Conservation (phyloP, 2,113 vertebrate species). For the Mustela lutreola region DNA sequence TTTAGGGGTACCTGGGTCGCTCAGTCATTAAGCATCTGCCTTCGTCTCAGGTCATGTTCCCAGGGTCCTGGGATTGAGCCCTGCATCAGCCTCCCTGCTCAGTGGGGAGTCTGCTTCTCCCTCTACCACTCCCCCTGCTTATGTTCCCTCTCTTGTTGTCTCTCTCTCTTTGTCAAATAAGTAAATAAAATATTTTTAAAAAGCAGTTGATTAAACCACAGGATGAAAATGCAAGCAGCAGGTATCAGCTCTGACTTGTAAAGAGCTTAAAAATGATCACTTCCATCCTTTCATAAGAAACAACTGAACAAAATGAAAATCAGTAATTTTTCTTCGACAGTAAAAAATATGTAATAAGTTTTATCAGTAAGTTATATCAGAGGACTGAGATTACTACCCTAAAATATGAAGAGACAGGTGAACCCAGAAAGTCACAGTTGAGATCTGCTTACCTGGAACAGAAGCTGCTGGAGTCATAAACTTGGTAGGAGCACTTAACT, state of each 20-base stretch:
- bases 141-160: too few relatives aligned
- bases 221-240: neutral
- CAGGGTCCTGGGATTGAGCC: too few relatives aligned
- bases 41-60: too few relatives aligned
- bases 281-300: neutral
- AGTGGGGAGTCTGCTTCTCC: too few relatives aligned
- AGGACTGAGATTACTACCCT: neutral
- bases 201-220: conserved; percentile 15
- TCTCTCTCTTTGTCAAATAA: too few relatives aligned
- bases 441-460: neutral
- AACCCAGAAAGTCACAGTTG: conserved; percentile 1
- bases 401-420: neutral
- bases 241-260: neutral
- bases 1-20: neutral
- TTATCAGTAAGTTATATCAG: neutral
- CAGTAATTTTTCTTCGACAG: neutral
- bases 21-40: too few relatives aligned
- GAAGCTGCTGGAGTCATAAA: neutral
- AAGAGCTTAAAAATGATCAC: neutral
- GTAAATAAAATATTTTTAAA: too few relatives aligned
- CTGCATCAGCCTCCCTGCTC: too few relatives aligned
- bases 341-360: neutral
- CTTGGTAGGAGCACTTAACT: neutral
- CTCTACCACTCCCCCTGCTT: too few relatives aligned
- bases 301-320: conserved; percentile 11